Evolutionary conservation across 2,797 vertebrate genomes (phyloP).

Genomic region (Chelon labrosus): DNA sequence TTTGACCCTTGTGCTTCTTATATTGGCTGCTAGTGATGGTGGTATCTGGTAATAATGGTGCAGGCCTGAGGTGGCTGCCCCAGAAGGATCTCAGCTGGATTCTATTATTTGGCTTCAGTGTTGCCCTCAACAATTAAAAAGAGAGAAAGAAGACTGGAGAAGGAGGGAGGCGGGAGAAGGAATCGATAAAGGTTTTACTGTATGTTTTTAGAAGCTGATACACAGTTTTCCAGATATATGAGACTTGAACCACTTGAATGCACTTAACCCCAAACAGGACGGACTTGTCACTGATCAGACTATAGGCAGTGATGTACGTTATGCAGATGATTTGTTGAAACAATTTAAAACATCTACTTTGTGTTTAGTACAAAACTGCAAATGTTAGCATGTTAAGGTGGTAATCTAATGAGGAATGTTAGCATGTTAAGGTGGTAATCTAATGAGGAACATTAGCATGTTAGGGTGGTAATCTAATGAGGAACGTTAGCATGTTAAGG

Average conservation of each 20-base stretch:
- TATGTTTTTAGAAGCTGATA: not conserved
- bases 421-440: no score
- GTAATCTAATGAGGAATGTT: no score
- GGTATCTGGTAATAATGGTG: slow-evolving; percentile 15
- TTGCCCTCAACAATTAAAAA: slow-evolving; percentile 21
- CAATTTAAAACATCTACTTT: no score
- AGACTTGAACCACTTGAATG: slow-evolving; percentile 8
- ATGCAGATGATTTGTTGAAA: no score
- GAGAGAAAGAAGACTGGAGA: not conserved
- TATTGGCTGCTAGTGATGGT: slow-evolving; percentile 25
- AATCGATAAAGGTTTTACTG: slow-evolving; percentile 30
- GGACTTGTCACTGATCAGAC: no score
- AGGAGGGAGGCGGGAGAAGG: no score
- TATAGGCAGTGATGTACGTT: no score
- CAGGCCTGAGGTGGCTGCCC: slow-evolving; percentile 8
- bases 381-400: no score
- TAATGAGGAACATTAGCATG: no score
- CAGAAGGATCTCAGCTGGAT: slow-evolving; percentile 5
- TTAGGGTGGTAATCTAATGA: no score
- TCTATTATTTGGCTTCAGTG: slow-evolving; percentile 3
- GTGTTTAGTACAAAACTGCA: no score
- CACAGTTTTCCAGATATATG: slow-evolving; percentile 7
- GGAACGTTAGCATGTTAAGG: no score
- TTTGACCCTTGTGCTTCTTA: slow-evolving; percentile 11
- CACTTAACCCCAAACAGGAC: slow-evolving; percentile 7